Evolutionary conservation across 1,140 invertebrate genomes (phyloP).

Genomic region (Prorops nasuta): DNA sequence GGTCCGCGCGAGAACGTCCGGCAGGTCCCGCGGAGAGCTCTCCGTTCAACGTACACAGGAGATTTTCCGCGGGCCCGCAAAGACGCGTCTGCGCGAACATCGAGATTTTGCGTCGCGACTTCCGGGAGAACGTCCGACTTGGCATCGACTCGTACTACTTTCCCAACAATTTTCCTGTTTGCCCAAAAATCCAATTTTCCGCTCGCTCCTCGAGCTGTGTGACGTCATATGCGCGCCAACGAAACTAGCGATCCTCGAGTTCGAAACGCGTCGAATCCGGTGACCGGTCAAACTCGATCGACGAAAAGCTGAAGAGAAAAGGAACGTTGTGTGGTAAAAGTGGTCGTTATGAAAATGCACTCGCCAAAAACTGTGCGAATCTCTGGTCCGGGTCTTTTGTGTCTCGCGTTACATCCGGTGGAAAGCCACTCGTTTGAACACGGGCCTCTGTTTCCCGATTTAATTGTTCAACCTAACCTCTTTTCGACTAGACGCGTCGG

Average conservation of each 20-base stretch:
- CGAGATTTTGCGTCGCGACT: too few species aligned
- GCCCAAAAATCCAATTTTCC: conserved; percentile 48
- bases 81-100: too few species aligned
- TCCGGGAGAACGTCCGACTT: too few species aligned
- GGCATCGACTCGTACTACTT: too few species aligned
- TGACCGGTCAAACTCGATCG: conserved; percentile 33
- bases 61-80: too few species aligned
- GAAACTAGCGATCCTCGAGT: conserved; percentile 26
- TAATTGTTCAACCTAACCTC: too few species aligned
- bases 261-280: conserved; percentile 39
- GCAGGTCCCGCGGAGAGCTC: too few species aligned
- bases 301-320: too few species aligned
- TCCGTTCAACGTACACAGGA: too few species aligned
- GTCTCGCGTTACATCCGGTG: conserved; percentile 21
- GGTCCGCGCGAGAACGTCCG: too few species aligned
- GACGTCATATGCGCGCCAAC: conserved; percentile 45
- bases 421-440: conserved; percentile 1
- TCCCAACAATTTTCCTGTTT: conserved; percentile 40
- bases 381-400: conserved; percentile 20
- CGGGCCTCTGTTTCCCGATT: conserved; percentile 22
- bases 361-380: conserved; percentile 45
- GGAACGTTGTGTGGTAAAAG: too few species aligned
- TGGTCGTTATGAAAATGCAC: conserved; percentile 43
- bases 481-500: too few species aligned
- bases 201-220: conserved; percentile 27